phyloP scores from a whole-genome alignment of 2,888 invertebrate genomes.

The Asteroscopus sphinx region DNA sequence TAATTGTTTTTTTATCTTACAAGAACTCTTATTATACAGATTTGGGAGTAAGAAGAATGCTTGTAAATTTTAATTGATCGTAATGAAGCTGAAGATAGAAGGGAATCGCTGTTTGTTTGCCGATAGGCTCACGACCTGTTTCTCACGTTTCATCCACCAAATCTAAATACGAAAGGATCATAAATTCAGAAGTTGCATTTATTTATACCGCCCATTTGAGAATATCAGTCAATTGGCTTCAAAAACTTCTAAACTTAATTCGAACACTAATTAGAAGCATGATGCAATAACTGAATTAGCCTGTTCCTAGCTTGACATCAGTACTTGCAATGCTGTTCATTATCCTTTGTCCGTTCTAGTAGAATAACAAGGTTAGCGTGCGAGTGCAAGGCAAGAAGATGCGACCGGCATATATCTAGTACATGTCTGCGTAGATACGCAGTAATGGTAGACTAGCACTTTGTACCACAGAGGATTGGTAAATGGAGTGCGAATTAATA shows the following conservation, averaged over 20 bases:
- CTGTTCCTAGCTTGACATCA: constrained; percentile 7
- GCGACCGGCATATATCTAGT: constrained; percentile 26
- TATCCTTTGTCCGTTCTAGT: constrained; percentile 47
- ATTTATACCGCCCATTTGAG: too few relatives aligned
- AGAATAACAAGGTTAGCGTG: constrained; percentile 59
- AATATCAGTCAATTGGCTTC: too few relatives aligned
- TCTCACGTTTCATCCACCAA: too few relatives aligned
- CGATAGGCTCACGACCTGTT: too few relatives aligned
- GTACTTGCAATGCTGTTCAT: constrained; percentile 18
- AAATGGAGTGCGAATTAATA: constrained; percentile 18
- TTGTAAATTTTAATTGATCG: too few relatives aligned
- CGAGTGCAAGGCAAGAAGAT: constrained; percentile 62
- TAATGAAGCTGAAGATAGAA: too few relatives aligned
- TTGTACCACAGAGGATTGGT: constrained; percentile 10
- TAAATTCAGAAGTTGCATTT: too few relatives aligned
- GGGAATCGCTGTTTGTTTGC: too few relatives aligned
- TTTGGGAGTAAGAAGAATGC: too few relatives aligned
- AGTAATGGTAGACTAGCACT: constrained; percentile 16
- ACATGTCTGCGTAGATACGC: constrained; percentile 13
- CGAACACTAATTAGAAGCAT: constrained; percentile 6
- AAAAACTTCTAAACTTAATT: neutral
- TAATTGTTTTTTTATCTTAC: too few relatives aligned
- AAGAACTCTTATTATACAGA: too few relatives aligned
- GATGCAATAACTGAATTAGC: constrained; percentile 25
- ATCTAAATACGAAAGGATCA: too few relatives aligned